phyloP scores from a whole-genome alignment of 2,113 vertebrate genomes.

The Chaetodon auriga region DNA sequence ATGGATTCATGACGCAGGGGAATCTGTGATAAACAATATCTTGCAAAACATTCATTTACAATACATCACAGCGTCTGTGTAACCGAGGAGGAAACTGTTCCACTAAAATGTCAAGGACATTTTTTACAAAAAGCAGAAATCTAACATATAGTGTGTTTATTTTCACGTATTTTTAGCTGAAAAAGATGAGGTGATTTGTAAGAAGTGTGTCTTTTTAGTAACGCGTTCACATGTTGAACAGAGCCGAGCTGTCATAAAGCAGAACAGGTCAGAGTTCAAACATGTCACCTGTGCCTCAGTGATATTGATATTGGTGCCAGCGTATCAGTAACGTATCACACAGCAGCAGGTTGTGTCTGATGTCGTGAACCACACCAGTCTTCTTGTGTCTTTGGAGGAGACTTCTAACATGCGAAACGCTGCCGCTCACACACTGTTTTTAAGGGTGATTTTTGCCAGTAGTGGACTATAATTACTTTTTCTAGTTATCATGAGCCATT shows the following conservation, averaged over 20 bases:
- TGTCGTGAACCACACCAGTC: conserved; percentile 29
- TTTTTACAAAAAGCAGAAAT: neutral
- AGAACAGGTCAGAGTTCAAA: neutral
- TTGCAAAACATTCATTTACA: neutral
- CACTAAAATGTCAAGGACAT: neutral
- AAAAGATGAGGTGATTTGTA: neutral
- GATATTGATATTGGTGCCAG: conserved; percentile 42
- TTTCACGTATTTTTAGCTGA: neutral
- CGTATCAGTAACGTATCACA: conserved; percentile 53
- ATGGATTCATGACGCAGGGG: neutral
- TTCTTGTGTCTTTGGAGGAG: conserved; percentile 1
- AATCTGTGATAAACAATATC: neutral
- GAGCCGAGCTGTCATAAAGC: neutral
- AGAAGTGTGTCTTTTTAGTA: neutral
- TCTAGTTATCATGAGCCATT: conserved; percentile 56
- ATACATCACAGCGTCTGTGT: too few relatives aligned
- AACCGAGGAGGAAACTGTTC: neutral
- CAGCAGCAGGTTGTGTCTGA: conserved; percentile 46
- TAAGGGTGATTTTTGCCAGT: conserved; percentile 31
- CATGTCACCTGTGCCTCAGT: neutral
- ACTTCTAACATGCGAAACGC: neutral
- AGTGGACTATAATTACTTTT: conserved; percentile 64
- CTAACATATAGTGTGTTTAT: neutral
- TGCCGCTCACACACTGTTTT: conserved; percentile 22
- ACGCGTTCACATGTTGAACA: neutral